Evolutionary conservation across 2,797 vertebrate genomes (phyloP).

Genomic region (Lepus townsendii): DNA sequence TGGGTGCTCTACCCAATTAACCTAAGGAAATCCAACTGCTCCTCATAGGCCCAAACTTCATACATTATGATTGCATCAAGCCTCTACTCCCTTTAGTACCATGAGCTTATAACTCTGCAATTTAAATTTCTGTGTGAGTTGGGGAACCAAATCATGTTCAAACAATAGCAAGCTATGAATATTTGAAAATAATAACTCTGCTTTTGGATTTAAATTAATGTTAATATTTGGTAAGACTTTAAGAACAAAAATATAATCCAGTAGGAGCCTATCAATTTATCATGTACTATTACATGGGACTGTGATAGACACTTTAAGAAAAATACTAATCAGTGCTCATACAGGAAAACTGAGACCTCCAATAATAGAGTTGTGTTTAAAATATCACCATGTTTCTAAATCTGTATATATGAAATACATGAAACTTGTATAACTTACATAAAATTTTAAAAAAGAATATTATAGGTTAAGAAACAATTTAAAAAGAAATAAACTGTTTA

Average conservation of each 20-base stretch:
- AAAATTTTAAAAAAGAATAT: too few species aligned
- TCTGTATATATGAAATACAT: too few species aligned
- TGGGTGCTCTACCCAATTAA: too few species aligned
- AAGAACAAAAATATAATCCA: background rate
- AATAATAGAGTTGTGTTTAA: background rate
- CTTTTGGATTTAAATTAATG: conserved; percentile 49
- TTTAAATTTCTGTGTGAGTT: too few species aligned
- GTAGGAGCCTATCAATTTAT: background rate
- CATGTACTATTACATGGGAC: background rate
- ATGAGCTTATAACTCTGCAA: too few species aligned
- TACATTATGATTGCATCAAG: too few species aligned
- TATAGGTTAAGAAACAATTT: background rate
- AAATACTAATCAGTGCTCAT: background rate
- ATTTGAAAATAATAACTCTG: background rate
- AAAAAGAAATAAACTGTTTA: conserved; percentile 5
- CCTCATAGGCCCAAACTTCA: too few species aligned
- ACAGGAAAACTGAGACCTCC: background rate
- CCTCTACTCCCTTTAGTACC: too few species aligned
- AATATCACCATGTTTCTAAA: background rate
- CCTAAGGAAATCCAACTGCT: background rate
- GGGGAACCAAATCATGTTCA: background rate
- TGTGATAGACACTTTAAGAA: background rate
- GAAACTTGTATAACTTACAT: too few species aligned
- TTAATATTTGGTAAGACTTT: background rate
- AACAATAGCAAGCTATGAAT: background rate